Percentiles rank a stretch among this genome's conserved stretches.
Evolutionary conservation across 2,888 invertebrate genomes (phyloP).

Genomic region (Drosophila austrosaltans): DNA sequence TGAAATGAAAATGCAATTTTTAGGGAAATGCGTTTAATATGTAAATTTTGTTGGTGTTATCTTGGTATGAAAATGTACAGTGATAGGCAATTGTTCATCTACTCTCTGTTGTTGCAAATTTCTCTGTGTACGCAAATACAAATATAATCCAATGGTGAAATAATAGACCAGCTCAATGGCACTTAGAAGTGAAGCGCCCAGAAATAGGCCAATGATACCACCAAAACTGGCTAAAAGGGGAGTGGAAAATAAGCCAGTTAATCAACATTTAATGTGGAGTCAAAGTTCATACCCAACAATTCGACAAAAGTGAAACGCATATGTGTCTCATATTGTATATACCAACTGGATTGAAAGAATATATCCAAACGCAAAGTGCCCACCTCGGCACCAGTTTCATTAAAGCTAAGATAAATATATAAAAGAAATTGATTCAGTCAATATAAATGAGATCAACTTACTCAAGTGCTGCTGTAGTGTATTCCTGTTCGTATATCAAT

Average conservation of each 20-base stretch:
- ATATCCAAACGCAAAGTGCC: conserved; percentile 74
- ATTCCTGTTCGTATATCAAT: conserved; percentile 65
- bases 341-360: conserved; percentile 80
- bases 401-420: conserved; percentile 31
- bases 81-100: conserved; percentile 2
- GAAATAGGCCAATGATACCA: conserved; percentile 84
- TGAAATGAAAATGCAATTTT: background rate
- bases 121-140: conserved; percentile 48
- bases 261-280: conserved; percentile 38
- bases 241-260: conserved; percentile 35
- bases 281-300: conserved; percentile 78
- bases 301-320: conserved; percentile 83
- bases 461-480: conserved; percentile 61
- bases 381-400: conserved; percentile 23
- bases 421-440: no score
- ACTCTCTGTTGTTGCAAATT: conserved; percentile 34
- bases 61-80: conserved; percentile 45
- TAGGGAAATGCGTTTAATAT: background rate
- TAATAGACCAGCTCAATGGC: conserved; percentile 83
- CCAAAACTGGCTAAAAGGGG: conserved; percentile 83
- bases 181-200: conserved; percentile 84
- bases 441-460: conserved; percentile 34
- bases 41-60: conserved; percentile 47
- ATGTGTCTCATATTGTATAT: conserved; percentile 82
- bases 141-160: conserved; percentile 76